A percentile compares a stretch with the other conserved stretches of the same genome.
Conservation (phyloP, 1,140 invertebrate genomes). For the Melitaea cinxia region DNA sequence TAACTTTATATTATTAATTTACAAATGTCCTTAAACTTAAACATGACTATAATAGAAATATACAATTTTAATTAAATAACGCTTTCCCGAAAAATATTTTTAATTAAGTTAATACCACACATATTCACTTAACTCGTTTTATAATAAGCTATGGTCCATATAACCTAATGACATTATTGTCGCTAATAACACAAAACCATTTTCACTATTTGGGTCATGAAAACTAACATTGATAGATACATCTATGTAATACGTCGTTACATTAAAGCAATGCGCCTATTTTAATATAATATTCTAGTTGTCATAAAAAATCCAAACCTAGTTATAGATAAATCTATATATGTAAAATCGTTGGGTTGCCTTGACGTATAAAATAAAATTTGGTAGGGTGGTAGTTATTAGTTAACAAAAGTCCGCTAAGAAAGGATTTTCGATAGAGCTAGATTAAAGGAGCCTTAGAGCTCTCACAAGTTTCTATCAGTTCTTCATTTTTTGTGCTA, state of each 20-base stretch:
- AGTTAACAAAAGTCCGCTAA: no score
- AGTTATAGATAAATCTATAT: no score
- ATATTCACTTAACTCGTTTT: constrained; percentile 29
- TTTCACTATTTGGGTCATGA: constrained; percentile 39
- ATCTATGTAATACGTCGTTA: constrained; percentile 21
- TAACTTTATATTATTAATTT: no score
- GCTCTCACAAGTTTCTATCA: no score
- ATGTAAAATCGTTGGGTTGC: no score
- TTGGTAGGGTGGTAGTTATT: no score
- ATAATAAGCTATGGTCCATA: constrained; percentile 29
- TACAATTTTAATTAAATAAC: constrained; percentile 17
- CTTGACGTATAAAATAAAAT: no score
- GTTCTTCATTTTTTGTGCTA: no score
- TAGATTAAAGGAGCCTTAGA: no score
- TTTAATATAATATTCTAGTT: constrained; percentile 7
- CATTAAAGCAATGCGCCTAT: constrained; percentile 7
- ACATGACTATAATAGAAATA: neutral
- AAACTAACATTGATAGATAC: constrained; percentile 35
- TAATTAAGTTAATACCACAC: constrained; percentile 17
- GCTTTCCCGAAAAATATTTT: constrained; percentile 12
- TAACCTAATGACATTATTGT: constrained; percentile 37
- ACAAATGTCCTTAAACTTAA: no score
- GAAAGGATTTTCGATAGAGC: no score
- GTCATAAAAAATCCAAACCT: no score
- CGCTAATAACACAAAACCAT: constrained; percentile 40